Conservation (phyloP, 2,797 vertebrate genomes). For the Fistularia tabacaria region DNA sequence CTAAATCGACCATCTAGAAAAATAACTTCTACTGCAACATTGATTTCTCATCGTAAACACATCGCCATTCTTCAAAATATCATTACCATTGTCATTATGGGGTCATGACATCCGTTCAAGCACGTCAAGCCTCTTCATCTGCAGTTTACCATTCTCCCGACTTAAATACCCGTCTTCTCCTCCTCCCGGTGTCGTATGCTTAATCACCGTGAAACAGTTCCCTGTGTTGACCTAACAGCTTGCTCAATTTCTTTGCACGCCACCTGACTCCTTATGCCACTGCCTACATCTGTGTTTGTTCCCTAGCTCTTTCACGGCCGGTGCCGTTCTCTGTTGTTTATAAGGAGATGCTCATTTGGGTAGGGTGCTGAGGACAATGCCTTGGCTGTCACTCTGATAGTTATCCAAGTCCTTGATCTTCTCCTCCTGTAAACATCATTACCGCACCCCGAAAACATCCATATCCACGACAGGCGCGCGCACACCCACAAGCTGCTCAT, state of each 20-base stretch:
- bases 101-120: neutral
- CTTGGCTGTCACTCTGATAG: slow-evolving; percentile 51
- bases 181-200: slow-evolving; percentile 3
- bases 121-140: neutral
- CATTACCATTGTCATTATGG: too few relatives aligned
- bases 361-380: slow-evolving; percentile 51
- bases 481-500: slow-evolving; percentile 56
- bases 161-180: too few relatives aligned
- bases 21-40: too few relatives aligned
- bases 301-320: slow-evolving; percentile 20
- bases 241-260: slow-evolving; percentile 17
- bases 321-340: slow-evolving; percentile 29
- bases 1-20: too few relatives aligned
- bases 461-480: slow-evolving; percentile 29
- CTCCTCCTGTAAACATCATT: slow-evolving; percentile 65
- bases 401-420: slow-evolving; percentile 64
- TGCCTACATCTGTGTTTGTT: slow-evolving; percentile 34
- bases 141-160: too few relatives aligned
- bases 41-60: too few relatives aligned
- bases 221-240: slow-evolving; percentile 21
- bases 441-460: slow-evolving; percentile 50
- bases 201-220: slow-evolving; percentile 18
- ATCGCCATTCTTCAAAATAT: too few relatives aligned
- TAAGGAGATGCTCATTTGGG: slow-evolving; percentile 59
- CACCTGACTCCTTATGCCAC: neutral